A percentile compares a stretch with the other conserved stretches of the same genome.
Evolutionary conservation across 1,140 invertebrate species (phyloP).

Genomic region (Drosophila azteca): DNA sequence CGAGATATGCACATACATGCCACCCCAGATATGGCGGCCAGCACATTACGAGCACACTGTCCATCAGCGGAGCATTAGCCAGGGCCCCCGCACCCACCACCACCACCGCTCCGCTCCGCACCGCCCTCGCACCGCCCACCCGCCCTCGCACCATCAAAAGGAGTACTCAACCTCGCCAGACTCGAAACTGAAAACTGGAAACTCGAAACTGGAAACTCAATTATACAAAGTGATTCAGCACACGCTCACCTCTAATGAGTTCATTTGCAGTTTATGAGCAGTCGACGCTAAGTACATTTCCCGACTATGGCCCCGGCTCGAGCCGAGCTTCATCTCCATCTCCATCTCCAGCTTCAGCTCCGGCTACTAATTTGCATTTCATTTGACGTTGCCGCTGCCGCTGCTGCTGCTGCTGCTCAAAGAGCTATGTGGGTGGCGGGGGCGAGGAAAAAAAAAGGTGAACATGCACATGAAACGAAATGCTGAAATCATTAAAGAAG

Average conservation of each 20-base stretch:
- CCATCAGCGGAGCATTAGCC: background rate
- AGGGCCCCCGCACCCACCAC: too few relatives aligned
- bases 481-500: constrained; percentile 48
- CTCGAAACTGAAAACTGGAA: too few relatives aligned
- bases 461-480: too few relatives aligned
- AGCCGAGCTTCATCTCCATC: constrained; percentile 16
- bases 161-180: too few relatives aligned
- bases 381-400: constrained; percentile 11
- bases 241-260: constrained; percentile 48
- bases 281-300: constrained; percentile 41
- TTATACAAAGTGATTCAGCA: constrained; percentile 65
- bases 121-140: too few relatives aligned
- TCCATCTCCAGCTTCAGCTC: constrained; percentile 7
- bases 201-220: constrained; percentile 42
- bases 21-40: constrained; percentile 8
- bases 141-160: too few relatives aligned
- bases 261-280: constrained; percentile 45
- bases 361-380: constrained; percentile 52
- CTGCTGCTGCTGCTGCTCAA: constrained; percentile 22
- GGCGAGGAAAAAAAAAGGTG: background rate
- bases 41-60: background rate
- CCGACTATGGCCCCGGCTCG: constrained; percentile 10
- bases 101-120: too few relatives aligned
- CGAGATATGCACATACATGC: constrained; percentile 3
- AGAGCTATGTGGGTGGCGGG: background rate